phyloP scores from a whole-genome alignment of 2,113 vertebrate genomes.

The Neolamprologus brichardi region DNA sequence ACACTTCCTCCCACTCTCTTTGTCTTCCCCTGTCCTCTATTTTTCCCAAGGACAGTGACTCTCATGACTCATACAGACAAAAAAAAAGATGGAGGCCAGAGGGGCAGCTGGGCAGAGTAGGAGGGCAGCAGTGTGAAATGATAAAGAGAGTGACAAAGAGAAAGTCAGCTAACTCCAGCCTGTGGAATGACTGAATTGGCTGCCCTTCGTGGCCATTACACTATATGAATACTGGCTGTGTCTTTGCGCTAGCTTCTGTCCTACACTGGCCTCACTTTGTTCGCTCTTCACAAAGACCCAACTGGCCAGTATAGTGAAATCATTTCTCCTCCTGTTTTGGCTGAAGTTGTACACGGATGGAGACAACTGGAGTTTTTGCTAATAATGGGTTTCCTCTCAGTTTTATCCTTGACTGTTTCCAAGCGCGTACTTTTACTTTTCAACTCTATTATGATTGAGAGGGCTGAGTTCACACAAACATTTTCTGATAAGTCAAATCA shows the following conservation, averaged over 20 bases:
- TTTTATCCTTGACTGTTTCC: not conserved
- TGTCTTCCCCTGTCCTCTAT: not conserved
- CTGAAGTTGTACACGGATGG: not conserved
- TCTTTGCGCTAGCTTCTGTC: not conserved
- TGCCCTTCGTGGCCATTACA: conserved; percentile 14
- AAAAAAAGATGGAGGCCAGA: not conserved
- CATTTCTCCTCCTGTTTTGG: not conserved
- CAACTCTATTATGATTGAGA: not conserved
- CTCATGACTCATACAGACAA: not conserved
- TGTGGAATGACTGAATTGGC: conserved; percentile 14
- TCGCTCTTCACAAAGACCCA: not conserved
- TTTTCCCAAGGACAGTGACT: not conserved
- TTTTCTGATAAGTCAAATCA: not conserved
- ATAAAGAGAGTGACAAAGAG: not conserved
- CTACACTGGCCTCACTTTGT: conserved; percentile 15
- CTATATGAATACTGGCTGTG: conserved; percentile 30
- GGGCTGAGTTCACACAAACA: not conserved
- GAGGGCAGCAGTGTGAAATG: not conserved
- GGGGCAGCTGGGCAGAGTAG: not conserved
- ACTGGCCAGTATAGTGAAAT: not conserved
- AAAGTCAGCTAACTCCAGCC: not conserved
- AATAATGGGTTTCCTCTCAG: not conserved
- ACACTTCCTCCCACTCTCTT: not conserved
- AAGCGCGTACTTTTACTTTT: not conserved
- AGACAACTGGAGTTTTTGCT: not conserved